A percentile compares a stretch with the other conserved stretches of the same genome.
Evolutionary conservation across 2,113 vertebrate genomes (phyloP).

Genomic region (Anhinga rufa): DNA sequence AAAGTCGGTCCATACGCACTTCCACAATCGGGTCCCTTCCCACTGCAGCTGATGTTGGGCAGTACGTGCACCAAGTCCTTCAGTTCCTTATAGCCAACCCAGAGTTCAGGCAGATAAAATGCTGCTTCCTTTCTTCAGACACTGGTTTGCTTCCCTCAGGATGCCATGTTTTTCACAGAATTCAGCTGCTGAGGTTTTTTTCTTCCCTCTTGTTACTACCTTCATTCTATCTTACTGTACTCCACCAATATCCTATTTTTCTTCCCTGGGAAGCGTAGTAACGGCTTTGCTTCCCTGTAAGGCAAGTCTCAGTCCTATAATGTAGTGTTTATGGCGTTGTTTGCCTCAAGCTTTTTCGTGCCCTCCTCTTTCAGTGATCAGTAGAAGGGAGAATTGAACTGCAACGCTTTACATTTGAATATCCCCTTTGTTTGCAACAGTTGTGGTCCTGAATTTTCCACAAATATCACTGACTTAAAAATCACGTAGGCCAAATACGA

Average conservation of each 20-base stretch:
- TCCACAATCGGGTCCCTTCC: not conserved
- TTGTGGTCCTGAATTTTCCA: not conserved
- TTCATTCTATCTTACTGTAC: not conserved
- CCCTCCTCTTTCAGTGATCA: not conserved
- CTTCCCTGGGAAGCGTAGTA: not conserved
- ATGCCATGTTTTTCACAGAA: not conserved
- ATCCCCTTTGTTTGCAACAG: not conserved
- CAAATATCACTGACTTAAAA: not conserved
- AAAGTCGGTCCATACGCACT: not conserved
- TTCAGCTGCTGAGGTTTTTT: not conserved
- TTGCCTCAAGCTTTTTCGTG: not conserved
- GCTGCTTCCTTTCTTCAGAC: not conserved
- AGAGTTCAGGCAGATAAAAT: not conserved
- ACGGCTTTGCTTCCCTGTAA: not conserved
- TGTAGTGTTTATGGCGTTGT: not conserved
- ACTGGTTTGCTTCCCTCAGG: not conserved
- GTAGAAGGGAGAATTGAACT: not conserved
- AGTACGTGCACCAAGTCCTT: not conserved
- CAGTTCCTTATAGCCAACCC: not conserved
- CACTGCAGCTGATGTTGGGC: not conserved
- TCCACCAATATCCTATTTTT: not conserved
- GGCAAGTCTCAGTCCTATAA: not conserved
- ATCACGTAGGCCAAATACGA: not conserved
- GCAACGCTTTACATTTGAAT: not conserved
- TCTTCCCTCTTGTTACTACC: not conserved